Evolutionary conservation across 1,140 invertebrate genomes (phyloP).

Genomic region (Formica exsecta): DNA sequence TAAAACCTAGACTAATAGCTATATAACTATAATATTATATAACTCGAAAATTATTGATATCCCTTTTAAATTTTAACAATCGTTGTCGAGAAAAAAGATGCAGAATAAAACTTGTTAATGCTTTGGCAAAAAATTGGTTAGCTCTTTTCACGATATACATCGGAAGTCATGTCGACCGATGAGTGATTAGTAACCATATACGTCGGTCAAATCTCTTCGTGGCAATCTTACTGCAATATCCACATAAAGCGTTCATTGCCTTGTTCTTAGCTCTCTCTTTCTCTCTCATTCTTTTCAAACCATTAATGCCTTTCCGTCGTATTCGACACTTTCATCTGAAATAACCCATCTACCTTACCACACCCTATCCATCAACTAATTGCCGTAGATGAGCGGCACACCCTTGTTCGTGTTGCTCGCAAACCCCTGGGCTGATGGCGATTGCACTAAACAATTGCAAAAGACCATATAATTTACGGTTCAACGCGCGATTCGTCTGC

Average conservation of each 20-base stretch:
- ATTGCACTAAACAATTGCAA: slow-evolving; percentile 56
- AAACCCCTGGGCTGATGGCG: not conserved
- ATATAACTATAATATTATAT: too few species aligned
- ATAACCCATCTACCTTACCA: slow-evolving; percentile 55
- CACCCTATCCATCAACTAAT: slow-evolving; percentile 79
- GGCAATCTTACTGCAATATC: slow-evolving; percentile 30
- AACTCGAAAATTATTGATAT: too few species aligned
- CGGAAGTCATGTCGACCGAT: slow-evolving; percentile 36
- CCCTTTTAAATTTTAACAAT: too few species aligned
- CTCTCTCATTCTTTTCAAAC: slow-evolving; percentile 7
- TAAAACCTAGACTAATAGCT: too few species aligned
- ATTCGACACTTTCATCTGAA: slow-evolving; percentile 38
- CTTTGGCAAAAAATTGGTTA: not conserved
- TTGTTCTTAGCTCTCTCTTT: not conserved
- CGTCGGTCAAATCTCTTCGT: slow-evolving; percentile 14
- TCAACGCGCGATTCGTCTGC: slow-evolving; percentile 14
- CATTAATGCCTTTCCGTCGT: not conserved
- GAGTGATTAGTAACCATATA: slow-evolving; percentile 32
- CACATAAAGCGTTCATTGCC: slow-evolving; percentile 39
- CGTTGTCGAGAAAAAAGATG: too few species aligned
- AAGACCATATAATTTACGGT: slow-evolving; percentile 44
- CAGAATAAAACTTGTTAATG: not conserved
- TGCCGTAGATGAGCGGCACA: slow-evolving; percentile 63
- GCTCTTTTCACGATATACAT: not conserved
- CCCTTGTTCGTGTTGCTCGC: slow-evolving; percentile 48